phyloP scores from a whole-genome alignment of 2,113 vertebrate species.

The Prionailurus bengalensis region DNA sequence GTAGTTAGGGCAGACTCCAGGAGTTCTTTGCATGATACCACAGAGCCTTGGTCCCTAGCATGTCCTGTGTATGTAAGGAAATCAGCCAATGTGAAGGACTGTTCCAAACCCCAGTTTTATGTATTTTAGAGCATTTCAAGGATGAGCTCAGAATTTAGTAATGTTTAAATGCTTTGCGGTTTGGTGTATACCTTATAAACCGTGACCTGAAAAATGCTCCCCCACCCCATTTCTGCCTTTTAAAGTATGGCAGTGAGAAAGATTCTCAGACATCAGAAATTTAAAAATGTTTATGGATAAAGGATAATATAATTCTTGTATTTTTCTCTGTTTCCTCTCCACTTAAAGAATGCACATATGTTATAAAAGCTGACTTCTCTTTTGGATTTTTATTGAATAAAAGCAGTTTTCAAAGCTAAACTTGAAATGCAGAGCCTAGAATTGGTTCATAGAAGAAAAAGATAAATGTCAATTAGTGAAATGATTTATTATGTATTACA shows the following conservation, averaged over 20 bases:
- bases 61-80: constrained; percentile 82
- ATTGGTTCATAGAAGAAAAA: constrained; percentile 60
- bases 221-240: constrained; percentile 33
- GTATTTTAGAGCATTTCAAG: constrained; percentile 82
- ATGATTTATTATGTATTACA: constrained; percentile 83
- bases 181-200: constrained; percentile 83
- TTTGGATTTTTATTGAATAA: constrained; percentile 82
- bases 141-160: constrained; percentile 80
- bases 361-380: constrained; percentile 79
- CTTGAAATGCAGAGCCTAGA: constrained; percentile 80
- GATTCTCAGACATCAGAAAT: constrained; percentile 69
- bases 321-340: constrained; percentile 66
- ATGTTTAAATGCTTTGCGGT: constrained; percentile 77
- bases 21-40: constrained; percentile 83
- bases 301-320: constrained; percentile 63
- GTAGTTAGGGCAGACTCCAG: constrained; percentile 80
- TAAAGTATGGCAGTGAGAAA: constrained; percentile 41
- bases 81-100: constrained; percentile 79
- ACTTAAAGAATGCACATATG: constrained; percentile 76
- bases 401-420: constrained; percentile 79
- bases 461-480: constrained; percentile 74
- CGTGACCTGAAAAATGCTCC: constrained; percentile 81
- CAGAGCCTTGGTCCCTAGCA: constrained; percentile 86
- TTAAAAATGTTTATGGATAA: constrained; percentile 59
- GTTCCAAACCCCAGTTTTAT: constrained; percentile 82